Conservation (phyloP, 2,797 vertebrate species). For the Myotis planiceps region DNA sequence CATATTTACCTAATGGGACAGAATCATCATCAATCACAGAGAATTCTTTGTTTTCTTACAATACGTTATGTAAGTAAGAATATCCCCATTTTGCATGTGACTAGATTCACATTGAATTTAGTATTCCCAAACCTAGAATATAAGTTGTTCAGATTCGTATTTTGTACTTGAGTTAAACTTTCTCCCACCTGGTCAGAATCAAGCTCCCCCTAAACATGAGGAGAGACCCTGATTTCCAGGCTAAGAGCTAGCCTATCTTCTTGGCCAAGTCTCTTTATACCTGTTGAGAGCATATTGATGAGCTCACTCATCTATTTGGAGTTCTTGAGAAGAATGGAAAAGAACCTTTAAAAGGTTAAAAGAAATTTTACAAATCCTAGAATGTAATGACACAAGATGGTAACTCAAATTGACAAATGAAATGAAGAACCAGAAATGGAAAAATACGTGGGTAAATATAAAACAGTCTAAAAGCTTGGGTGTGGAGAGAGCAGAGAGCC, state of each 20-base stretch:
- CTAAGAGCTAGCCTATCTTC: background rate
- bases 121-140: background rate
- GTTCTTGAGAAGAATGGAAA: background rate
- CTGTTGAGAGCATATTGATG: background rate
- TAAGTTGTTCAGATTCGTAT: background rate
- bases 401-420: background rate
- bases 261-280: background rate
- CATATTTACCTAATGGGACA: background rate
- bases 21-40: background rate
- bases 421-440: background rate
- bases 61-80: background rate
- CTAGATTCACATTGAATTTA: background rate
- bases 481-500: no score
- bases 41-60: conserved; percentile 10
- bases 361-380: background rate
- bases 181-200: background rate
- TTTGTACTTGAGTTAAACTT: background rate
- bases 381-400: background rate
- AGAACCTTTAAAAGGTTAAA: background rate
- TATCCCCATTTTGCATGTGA: background rate
- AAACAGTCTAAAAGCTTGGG: background rate
- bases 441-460: background rate
- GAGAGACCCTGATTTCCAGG: background rate
- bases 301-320: background rate
- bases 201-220: background rate